Evolutionary conservation across 2,888 invertebrate species (phyloP).

Genomic region (Heterodera filipjevi): DNA sequence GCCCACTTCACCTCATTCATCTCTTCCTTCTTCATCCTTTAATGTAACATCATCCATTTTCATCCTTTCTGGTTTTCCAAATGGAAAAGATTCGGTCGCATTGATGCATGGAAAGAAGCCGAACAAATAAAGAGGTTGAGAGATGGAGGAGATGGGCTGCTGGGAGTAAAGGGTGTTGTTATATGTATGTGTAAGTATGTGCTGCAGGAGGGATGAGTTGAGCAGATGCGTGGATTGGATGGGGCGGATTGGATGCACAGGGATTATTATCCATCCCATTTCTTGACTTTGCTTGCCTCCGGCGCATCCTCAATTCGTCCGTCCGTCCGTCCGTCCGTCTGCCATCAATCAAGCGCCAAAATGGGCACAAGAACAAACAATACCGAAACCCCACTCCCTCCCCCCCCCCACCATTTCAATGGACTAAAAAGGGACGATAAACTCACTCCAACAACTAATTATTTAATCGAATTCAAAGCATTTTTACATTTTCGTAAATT

Average conservation of each 20-base stretch:
- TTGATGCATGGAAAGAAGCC: background rate
- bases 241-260: background rate
- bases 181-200: background rate
- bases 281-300: background rate
- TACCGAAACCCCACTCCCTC: background rate
- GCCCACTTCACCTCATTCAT: background rate
- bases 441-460: background rate
- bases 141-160: background rate
- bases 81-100: background rate
- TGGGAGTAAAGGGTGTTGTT: background rate
- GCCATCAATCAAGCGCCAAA: background rate
- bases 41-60: background rate
- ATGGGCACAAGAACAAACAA: slow-evolving; percentile 1
- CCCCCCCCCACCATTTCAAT: too few species aligned
- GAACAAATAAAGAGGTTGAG: slow-evolving; percentile 7
- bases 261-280: background rate
- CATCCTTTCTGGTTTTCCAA: background rate
- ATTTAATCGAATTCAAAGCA: background rate
- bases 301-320: slow-evolving; percentile 4
- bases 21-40: background rate
- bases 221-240: background rate
- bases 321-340: background rate
- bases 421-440: background rate
- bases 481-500: background rate
- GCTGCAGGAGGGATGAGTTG: background rate